Base-by-base conservation (phyloP, 37 sponge, comb jelly and placozoan genomes). In the Aphrocallistes beatrix region DNA sequence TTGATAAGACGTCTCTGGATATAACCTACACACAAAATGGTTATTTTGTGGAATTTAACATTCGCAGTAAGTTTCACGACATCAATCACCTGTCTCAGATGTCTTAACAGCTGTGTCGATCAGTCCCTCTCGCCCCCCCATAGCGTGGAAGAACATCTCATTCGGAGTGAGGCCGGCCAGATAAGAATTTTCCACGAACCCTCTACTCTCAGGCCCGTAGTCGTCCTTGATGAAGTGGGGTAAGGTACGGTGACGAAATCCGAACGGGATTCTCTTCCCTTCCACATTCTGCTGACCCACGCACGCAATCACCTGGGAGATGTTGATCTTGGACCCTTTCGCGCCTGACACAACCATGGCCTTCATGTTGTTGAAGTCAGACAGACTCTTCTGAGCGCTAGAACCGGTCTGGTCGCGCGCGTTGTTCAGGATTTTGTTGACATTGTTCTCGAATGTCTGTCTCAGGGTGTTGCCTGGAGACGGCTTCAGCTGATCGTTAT, bases 141-240 rank as follows among this genome's bases (percentile, higher is more conserved):
- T 99, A 81, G 99, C 99, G 89, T 99, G 99, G 85, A 99, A 99
- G 94, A 94, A 99, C 88, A 99, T 94, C 93, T 99, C 99, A 60
- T 91, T 99, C 1, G 99, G 96, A 8, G 96, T 96, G 40, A 99
- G 91, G 1, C 99, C 99, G 23, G 99, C 99, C 8, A 99, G 89
- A 50, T 99, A 99, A 28, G 99, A 99, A 85, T 99, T 99, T 89
- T 99, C 96, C 0, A 99, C 99, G 86, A 99, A 99, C 0, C 99
- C 99, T 75, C 95, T 90, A 84, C 96, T 96, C 85, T 96, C 99
- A 0, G 99, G 99, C 13, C 99, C 99, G 83, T 96, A 99, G 85
- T 99, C 99, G 69, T 99, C 99, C 84, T 99, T 95, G 90, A 99
- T 99, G 89, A 99, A 99, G 86, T 99, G 99, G 25, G 99, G 99